phyloP scores from a whole-genome alignment of 2,888 invertebrate species.

The Acrobeloides nanus region DNA sequence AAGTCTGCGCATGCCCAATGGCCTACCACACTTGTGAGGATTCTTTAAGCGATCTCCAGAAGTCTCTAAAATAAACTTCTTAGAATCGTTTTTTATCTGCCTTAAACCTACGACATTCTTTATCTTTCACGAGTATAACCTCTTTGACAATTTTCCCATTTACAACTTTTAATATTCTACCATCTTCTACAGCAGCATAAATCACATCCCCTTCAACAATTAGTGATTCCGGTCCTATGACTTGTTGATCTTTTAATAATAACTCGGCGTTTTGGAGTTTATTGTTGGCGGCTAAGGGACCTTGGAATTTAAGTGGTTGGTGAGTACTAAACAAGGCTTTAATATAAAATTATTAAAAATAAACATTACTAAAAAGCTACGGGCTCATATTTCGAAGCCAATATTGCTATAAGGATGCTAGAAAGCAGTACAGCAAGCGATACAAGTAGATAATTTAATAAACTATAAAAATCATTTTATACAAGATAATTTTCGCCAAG shows the following conservation, averaged over 20 bases:
- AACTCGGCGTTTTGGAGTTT: slow-evolving; percentile 26
- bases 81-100: too few species aligned
- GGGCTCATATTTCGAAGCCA: too few species aligned
- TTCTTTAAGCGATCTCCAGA: too few species aligned
- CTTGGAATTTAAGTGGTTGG: slow-evolving; percentile 30
- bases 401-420: too few species aligned
- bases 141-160: slow-evolving; percentile 29
- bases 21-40: slow-evolving; percentile 80
- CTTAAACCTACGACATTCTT: slow-evolving; percentile 36
- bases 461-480: too few species aligned
- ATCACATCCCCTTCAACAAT: slow-evolving; percentile 34
- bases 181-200: too few species aligned
- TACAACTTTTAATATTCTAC: slow-evolving; percentile 37
- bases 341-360: too few species aligned
- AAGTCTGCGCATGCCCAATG: slow-evolving; percentile 77
- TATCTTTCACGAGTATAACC: slow-evolving; percentile 22
- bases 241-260: slow-evolving; percentile 35
- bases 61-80: too few species aligned
- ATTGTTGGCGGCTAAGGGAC: slow-evolving; percentile 32
- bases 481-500: too few species aligned
- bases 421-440: too few species aligned
- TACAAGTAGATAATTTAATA: too few species aligned
- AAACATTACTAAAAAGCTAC: too few species aligned
- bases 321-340: slow-evolving; percentile 32
- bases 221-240: slow-evolving; percentile 47